Percentiles rank a stretch among this genome's conserved stretches.
Conservation (phyloP, 2,797 vertebrate species). For the Schizopygopsis pylzovi region DNA sequence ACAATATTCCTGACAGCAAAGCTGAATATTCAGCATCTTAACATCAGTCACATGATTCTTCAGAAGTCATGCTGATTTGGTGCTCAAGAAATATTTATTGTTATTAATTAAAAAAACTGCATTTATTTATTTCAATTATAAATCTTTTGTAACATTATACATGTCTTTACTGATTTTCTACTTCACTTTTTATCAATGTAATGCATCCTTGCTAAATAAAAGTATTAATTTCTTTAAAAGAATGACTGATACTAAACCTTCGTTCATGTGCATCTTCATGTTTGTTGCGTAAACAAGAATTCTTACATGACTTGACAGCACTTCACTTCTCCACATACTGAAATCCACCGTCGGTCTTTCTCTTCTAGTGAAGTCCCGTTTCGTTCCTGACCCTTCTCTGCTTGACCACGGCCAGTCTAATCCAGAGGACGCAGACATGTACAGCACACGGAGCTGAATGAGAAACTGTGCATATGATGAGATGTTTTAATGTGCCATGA, state of each 20-base stretch:
- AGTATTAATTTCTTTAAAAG: not conserved
- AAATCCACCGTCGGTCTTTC: not conserved
- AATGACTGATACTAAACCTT: not conserved
- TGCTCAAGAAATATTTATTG: not conserved
- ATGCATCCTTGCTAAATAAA: not conserved
- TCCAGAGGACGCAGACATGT: constrained; percentile 84
- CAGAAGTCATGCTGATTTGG: no score
- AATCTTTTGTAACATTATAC: not conserved
- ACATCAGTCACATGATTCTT: no score
- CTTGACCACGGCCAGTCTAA: constrained; percentile 81
- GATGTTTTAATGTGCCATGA: constrained; percentile 9
- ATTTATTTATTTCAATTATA: not conserved
- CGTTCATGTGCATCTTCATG: not conserved
- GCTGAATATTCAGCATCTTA: no score
- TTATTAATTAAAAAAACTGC: no score
- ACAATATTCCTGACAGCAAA: no score
- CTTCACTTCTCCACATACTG: not conserved
- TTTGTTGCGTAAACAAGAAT: not conserved
- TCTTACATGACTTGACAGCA: not conserved
- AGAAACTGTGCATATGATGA: not conserved
- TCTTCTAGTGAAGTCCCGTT: constrained; percentile 63
- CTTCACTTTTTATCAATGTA: not conserved
- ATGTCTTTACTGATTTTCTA: not conserved
- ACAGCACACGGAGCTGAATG: constrained; percentile 79
- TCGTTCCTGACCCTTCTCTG: constrained; percentile 75